Evolutionary conservation across 2,888 invertebrate genomes (phyloP), one percentile per base, ranked within the genome.

Genomic region (Euphydryas editha): DNA sequence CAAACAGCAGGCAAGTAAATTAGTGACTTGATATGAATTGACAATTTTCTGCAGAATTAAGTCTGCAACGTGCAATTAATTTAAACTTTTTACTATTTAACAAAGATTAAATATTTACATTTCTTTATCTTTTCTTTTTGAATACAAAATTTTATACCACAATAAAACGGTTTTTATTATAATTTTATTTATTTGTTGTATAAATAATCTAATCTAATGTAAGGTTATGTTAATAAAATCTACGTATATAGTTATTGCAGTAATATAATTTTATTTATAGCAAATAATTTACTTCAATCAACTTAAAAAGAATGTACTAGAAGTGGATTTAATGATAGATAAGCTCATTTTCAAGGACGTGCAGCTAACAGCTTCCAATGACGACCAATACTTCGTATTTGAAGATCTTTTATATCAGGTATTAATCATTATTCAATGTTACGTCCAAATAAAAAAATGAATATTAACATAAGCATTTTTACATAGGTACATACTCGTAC

Each of bases 361-460:
- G 10, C 98, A 98, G 85, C 87, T 99, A 68, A 99, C 99, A 0
- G 98, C 99, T 0, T 98, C 98, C 11, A 99, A 99, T 85, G 99
- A 99, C 82, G 99, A 99, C 85, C 99, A 99, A 84, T 99, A 99
- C 84, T 99, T 99, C 84, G 98, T 99, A 0, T 99, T 98, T 84
- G 99, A 99, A 92, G 99, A 99, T 87, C 95, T 98, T 62, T 89
- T 99, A 1, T 98, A 98, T 85, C 98, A 99, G 94, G 96, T 97
- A 54, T n/a, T n/a, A n/a, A n/a, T n/a, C n/a, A n/a, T n/a, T n/a
- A n/a, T n/a, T n/a, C n/a, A n/a, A n/a, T n/a, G n/a, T n/a, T n/a
- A n/a, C n/a, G n/a, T n/a, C n/a, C n/a, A 21, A 20, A 11, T 46
- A 20, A 13, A 46, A 57, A 42, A 17, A 21, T 15, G 0, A 21